Conservation (phyloP, 1,140 invertebrate species). For the Chelonus insularis region DNA sequence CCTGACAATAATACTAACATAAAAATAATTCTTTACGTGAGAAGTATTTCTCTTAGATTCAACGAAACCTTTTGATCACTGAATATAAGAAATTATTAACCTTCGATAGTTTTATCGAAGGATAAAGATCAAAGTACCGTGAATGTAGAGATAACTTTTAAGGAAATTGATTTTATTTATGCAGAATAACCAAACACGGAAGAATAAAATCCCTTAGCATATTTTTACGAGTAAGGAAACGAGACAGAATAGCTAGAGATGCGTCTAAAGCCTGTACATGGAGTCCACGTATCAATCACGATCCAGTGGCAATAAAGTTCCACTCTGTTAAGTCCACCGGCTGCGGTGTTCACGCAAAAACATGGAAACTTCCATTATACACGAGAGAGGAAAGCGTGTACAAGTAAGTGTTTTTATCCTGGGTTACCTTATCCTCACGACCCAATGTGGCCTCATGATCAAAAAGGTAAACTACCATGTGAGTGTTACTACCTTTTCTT, state of each 20-base stretch:
- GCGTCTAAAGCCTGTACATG: constrained; percentile 5
- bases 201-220: neutral
- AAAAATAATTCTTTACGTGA: too few species aligned
- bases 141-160: too few species aligned
- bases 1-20: too few species aligned
- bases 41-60: too few species aligned
- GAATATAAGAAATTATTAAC: too few species aligned
- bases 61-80: too few species aligned
- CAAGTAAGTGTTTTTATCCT: constrained; percentile 5
- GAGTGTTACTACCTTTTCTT: neutral
- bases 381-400: neutral
- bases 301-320: constrained; percentile 33
- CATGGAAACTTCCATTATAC: constrained; percentile 31
- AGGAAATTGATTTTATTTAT: neutral
- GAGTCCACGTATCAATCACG: constrained; percentile 30
- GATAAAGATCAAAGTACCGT: too few species aligned
- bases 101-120: too few species aligned
- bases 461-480: constrained; percentile 5
- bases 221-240: neutral
- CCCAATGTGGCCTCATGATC: neutral
- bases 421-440: constrained; percentile 12
- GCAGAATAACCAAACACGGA: neutral
- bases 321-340: constrained; percentile 1
- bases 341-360: constrained; percentile 15
- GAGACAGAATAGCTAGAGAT: constrained; percentile 1